Conservation (phyloP, 2,113 vertebrate genomes). For the Edolisoma coerulescens region DNA sequence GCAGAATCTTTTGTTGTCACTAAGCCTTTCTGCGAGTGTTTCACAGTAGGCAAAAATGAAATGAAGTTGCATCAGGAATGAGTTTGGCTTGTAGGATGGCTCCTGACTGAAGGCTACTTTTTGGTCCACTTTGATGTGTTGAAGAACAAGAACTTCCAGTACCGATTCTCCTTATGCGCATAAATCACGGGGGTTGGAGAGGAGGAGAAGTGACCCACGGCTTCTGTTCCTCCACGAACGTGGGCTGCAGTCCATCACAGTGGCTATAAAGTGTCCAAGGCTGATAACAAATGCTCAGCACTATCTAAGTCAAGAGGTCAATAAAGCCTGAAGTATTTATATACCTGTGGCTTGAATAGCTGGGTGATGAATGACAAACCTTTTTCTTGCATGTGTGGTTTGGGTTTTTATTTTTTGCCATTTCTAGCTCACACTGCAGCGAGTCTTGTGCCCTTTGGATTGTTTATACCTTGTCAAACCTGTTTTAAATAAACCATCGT, state of each 20-base stretch:
- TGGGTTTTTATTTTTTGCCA: neutral
- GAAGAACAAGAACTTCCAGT: slow-evolving; percentile 62
- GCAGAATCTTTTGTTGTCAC: neutral
- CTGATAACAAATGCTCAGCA: neutral
- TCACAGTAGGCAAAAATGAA: slow-evolving; percentile 20
- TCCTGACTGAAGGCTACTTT: slow-evolving; percentile 51
- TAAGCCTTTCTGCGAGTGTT: neutral
- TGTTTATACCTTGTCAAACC: slow-evolving; percentile 46
- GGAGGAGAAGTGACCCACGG: neutral
- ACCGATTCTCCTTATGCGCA: slow-evolving; percentile 18
- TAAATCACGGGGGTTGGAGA: neutral
- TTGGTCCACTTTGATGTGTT: slow-evolving; percentile 62
- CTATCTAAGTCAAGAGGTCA: neutral
- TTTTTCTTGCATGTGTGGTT: neutral
- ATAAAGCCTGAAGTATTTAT: slow-evolving; percentile 18
- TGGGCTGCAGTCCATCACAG: neutral
- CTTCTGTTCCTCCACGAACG: neutral
- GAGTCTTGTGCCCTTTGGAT: slow-evolving; percentile 17
- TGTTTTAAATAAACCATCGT: slow-evolving; percentile 26
- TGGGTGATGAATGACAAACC: slow-evolving; percentile 31
- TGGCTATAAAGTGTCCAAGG: neutral
- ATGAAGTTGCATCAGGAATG: slow-evolving; percentile 42
- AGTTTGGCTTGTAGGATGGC: neutral
- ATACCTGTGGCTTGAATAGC: slow-evolving; percentile 45
- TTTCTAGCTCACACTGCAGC: neutral